Evolutionary conservation across 2,113 vertebrate species (phyloP).

Genomic region (Carassius auratus): DNA sequence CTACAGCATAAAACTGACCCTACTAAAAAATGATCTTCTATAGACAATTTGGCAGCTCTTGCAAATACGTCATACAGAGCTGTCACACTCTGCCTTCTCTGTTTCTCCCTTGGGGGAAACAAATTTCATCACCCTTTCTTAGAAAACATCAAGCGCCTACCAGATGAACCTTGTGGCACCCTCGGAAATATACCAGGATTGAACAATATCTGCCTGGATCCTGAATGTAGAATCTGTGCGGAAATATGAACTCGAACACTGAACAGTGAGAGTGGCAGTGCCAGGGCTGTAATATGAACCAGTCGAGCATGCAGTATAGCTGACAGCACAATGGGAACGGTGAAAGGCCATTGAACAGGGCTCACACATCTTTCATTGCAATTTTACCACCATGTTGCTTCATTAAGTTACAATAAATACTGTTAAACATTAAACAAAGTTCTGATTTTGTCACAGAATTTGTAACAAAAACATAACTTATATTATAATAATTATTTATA

Average conservation of each 20-base stretch:
- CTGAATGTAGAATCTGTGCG: not conserved
- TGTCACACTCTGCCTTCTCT: slow-evolving; percentile 15
- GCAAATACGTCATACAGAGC: not conserved
- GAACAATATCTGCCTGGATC: not conserved
- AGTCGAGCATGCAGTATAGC: not conserved
- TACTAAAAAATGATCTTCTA: not conserved
- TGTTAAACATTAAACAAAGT: not conserved
- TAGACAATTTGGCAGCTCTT: not conserved
- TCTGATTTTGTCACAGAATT: not conserved
- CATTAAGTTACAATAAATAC: not conserved
- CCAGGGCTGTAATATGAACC: slow-evolving; percentile 6
- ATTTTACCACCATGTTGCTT: not conserved
- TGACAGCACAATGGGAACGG: not conserved
- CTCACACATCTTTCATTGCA: not conserved
- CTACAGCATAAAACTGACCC: not conserved
- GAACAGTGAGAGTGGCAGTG: not conserved
- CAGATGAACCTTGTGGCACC: not conserved
- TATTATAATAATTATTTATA: too few relatives aligned
- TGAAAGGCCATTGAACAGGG: not conserved
- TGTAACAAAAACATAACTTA: too few relatives aligned
- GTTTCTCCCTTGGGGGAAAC: not conserved
- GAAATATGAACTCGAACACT: slow-evolving; percentile 19
- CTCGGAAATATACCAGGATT: not conserved
- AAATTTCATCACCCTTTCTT: not conserved
- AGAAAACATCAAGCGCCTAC: not conserved